These are phyloP conservation scores for Oncorhynchus keta DNA, from an alignment of 2,113 vertebrate genomes.

Conservation along the genomic window DNA sequence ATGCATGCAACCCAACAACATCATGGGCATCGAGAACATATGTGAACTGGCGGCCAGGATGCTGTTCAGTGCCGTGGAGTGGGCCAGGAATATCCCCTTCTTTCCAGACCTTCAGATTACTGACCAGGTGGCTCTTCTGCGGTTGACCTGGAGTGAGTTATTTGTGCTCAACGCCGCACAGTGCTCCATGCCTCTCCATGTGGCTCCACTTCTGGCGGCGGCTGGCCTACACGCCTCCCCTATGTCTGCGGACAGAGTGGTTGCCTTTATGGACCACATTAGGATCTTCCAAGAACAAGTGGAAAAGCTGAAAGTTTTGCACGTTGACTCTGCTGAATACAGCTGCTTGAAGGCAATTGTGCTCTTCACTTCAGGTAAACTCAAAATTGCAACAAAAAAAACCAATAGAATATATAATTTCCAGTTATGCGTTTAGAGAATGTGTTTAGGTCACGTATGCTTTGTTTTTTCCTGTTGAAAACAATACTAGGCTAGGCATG, in stretches of 20 bases:
- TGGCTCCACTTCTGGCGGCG: slow-evolving; percentile 95
- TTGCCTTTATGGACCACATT: slow-evolving; percentile 99
- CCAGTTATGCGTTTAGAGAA: neutral
- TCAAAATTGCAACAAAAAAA: neutral
- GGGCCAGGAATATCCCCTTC: slow-evolving; percentile 99
- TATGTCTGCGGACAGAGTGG: slow-evolving; percentile 99
- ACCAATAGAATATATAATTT: neutral
- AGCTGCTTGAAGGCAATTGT: slow-evolving; percentile 99
- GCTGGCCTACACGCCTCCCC: slow-evolving; percentile 97
- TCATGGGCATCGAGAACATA: slow-evolving; percentile 99
- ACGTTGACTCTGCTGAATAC: slow-evolving; percentile 98
- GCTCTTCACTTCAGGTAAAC: slow-evolving; percentile 98
- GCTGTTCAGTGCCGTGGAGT: slow-evolving; percentile 99
- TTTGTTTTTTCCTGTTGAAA: neutral
- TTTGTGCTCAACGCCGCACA: slow-evolving; percentile 98
- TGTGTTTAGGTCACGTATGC: neutral
- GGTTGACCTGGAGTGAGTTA: slow-evolving; percentile 99
- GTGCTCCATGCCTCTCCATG: slow-evolving; percentile 99
- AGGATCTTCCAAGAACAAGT: slow-evolving; percentile 99
- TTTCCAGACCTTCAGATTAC: slow-evolving; percentile 99
- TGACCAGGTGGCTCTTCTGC: slow-evolving; percentile 97
- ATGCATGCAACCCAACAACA: slow-evolving; percentile 99
- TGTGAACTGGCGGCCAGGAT: slow-evolving; percentile 98
- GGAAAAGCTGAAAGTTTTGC: slow-evolving; percentile 98
- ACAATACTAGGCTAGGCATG: neutral